Evolutionary conservation across 2,113 vertebrate genomes (phyloP).

Genomic region (Myodes glareolus): DNA sequence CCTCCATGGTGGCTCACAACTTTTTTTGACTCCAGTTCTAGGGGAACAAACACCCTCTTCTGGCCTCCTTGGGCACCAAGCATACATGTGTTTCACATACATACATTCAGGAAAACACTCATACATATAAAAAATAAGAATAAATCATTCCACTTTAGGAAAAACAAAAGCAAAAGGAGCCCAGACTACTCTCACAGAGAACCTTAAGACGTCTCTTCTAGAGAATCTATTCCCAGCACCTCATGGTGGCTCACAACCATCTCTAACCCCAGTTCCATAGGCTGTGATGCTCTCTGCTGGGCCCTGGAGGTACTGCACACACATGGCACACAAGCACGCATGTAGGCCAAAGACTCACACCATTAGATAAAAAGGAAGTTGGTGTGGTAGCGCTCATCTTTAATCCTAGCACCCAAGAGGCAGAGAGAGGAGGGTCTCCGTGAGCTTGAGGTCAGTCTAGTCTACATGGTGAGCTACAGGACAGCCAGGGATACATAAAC

Average conservation of each 20-base stretch:
- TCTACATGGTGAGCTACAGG: background rate
- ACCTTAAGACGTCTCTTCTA: background rate
- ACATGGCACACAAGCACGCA: fast-evolving
- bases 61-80: background rate
- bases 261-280: background rate
- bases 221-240: background rate
- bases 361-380: background rate
- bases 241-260: background rate
- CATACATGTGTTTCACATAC: background rate
- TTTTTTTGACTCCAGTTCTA: background rate
- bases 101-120: background rate
- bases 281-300: background rate
- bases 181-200: background rate
- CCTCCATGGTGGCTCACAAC: background rate
- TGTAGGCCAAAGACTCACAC: background rate
- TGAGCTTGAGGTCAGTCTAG: background rate
- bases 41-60: background rate
- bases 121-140: background rate
- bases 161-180: background rate
- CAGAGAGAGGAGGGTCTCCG: background rate
- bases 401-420: background rate
- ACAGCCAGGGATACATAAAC: background rate
- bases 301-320: background rate
- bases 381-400: background rate
- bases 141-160: background rate